Evolutionary conservation across 2,113 vertebrate species (phyloP), one percentile per base, ranked within the genome.

Genomic region (Oreochromis spilurus): DNA sequence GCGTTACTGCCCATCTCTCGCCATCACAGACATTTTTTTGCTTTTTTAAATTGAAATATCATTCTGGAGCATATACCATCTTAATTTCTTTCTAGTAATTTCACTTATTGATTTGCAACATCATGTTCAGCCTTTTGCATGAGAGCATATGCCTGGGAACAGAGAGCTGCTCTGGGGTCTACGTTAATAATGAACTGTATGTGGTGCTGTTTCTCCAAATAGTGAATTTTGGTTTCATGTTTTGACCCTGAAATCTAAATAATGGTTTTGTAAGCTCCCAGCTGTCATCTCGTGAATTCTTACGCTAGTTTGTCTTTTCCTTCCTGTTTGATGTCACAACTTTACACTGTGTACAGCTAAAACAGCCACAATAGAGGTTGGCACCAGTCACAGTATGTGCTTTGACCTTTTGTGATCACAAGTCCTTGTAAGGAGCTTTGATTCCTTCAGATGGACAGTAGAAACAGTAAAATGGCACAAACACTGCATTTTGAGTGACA

Each of bases 251-350:
- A 38, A 53, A 65, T 81, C 84, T 72, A 86, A 85, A 83, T 55
- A 89, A 57, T 40, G 50, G 54, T 34, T 75, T 72, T 12, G 60
- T 26, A 62, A 48, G 36, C 84, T 54, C 38, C 52, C 43, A 50
- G 31, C 34, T 88, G 36, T 86, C 6, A 83, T 84, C 82, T 89
- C 3, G 1, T 12, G 24, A 79, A 81, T n/a, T 34, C 60, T 43
- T 85, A 4, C 21, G 29, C 57, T 86, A n/a, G 58, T 67, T 21
- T 67, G 43, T 82, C 31, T 88, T 84, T 86, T 21, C 29, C 50
- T 75, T 11, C 40, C 77, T 87, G 89, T 95, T 94, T 95, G 84
- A 82, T 94, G 88, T 91, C 89, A 94, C 75, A 93, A 94, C 93
- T 89, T 85, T 2, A 9, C 54, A 84, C 75, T 95, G 92, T 95